Percentiles rank a stretch among this genome's conserved stretches.
phyloP scores from a whole-genome alignment of 2,888 invertebrate species.

The Standfussiana lucernea region DNA sequence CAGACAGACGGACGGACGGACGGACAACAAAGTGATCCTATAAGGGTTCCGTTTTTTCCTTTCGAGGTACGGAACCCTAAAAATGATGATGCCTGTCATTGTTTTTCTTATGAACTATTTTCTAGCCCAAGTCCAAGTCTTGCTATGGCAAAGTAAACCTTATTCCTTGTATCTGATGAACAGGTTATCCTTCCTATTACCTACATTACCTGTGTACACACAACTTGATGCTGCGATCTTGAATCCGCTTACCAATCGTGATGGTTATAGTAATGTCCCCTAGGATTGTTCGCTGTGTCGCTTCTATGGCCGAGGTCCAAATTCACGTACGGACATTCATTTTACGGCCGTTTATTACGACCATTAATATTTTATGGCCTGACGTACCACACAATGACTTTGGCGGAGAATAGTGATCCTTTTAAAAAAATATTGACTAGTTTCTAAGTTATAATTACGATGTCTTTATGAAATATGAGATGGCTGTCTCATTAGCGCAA shows the following conservation, averaged over 20 bases:
- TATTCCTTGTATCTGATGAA: background rate
- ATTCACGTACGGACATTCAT: constrained; percentile 48
- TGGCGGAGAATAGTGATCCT: constrained; percentile 12
- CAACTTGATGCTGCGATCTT: constrained; percentile 25
- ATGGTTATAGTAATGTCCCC: constrained; percentile 45
- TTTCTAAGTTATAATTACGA: background rate
- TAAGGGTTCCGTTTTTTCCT: too few relatives aligned
- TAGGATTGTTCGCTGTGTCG: constrained; percentile 33
- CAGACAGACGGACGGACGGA: too few relatives aligned
- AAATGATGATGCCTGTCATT: background rate
- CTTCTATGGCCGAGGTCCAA: constrained; percentile 45
- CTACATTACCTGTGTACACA: constrained; percentile 14
- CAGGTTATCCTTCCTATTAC: constrained; percentile 18
- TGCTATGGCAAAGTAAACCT: background rate
- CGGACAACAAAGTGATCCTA: too few relatives aligned
- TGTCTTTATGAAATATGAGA: background rate
- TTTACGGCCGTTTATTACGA: constrained; percentile 45
- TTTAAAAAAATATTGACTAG: constrained; percentile 5
- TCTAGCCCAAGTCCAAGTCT: background rate
- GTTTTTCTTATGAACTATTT: background rate
- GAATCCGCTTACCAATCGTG: constrained; percentile 44
- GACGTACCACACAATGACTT: constrained; percentile 39
- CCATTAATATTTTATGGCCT: constrained; percentile 48
- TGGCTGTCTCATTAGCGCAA: background rate
- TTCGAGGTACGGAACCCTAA: too few relatives aligned